Evolutionary conservation across 2,797 vertebrate species (phyloP), one percentile per base, ranked within the genome.

Genomic region (Anas bahamensis): DNA sequence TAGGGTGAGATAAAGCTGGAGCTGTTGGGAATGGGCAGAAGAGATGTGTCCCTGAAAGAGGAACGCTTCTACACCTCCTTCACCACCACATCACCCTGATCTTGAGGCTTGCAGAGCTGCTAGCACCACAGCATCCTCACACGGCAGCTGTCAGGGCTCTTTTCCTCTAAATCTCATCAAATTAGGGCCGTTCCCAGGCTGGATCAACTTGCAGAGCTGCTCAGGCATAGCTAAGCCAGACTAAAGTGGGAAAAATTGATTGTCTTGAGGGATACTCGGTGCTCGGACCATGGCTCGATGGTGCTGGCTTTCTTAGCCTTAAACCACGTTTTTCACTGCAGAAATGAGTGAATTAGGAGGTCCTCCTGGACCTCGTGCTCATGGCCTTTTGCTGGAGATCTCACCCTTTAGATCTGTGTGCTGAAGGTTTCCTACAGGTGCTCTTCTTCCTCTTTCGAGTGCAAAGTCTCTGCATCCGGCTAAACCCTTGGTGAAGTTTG

Each of bases 341-440:
- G 72, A 39, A 3, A 19, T 1, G 13, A 17, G 5, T 15, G 29
- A 53, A 48, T 21, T 42, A n/a, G 61, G 33, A 72, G 31, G 4
- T 39, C 39, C 37, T 10, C 28, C n/a, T 64, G 57, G 31, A 31
- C 44, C 64, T 23, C 0, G 0, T 37, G 64, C 13, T 52, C 19
- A 0, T 6, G 68, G 29, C 50, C 37, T 55, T 39, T 71, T 55
- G 50, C 28, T 29, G 21, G 37, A 41, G 35, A 7, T 33, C 6
- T 1, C 74, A 23, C 31, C 10, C 50, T 84, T n/a, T 10, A 7
- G 19, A 2, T 37, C 6, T 0, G 11, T 3, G 24, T 18, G 21
- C 39, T 9, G 69, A n/a, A 2, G 0, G 0, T 17, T 76, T 53
- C 74, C 80, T 81, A 2, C 61, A 39, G 61, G 44, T 77, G 72